Conservation (phyloP, 2,888 invertebrate genomes). For the Tortricodes alternella region DNA sequence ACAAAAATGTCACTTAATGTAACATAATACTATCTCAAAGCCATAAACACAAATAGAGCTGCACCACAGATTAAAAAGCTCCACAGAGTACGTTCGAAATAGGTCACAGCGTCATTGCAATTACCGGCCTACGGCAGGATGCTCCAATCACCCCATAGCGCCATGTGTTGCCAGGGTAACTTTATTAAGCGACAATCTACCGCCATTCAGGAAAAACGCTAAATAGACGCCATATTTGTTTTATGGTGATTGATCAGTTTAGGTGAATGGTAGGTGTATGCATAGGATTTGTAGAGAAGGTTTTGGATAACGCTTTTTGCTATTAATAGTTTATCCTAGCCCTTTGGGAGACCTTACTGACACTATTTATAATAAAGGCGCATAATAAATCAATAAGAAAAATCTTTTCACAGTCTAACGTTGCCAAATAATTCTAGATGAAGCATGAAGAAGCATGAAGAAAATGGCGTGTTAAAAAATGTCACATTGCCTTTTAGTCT, state of each 20-base stretch:
- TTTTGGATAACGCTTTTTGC: neutral
- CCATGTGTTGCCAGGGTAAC: conserved; percentile 20
- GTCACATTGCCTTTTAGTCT: no score
- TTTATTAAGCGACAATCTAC: conserved; percentile 12
- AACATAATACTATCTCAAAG: neutral
- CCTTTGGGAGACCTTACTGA: no score
- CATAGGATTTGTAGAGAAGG: neutral
- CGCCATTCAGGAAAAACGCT: conserved; percentile 12
- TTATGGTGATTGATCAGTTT: neutral
- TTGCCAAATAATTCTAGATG: no score
- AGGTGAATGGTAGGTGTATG: neutral
- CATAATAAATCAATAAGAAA: no score
- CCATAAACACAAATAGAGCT: conserved; percentile 2
- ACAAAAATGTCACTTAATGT: no score
- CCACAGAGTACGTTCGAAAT: conserved; percentile 13
- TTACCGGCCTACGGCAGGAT: conserved; percentile 28
- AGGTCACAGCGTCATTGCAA: conserved; percentile 30
- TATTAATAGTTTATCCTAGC: neutral
- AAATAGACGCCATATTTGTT: neutral
- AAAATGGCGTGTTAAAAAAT: no score
- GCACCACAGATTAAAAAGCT: conserved; percentile 26
- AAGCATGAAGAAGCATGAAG: no score
- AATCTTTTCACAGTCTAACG: no score
- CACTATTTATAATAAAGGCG: no score
- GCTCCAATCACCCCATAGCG: conserved; percentile 15